Evolutionary conservation across 2,797 vertebrate genomes (phyloP).

Genomic region (Chaetodon trifasciatus): DNA sequence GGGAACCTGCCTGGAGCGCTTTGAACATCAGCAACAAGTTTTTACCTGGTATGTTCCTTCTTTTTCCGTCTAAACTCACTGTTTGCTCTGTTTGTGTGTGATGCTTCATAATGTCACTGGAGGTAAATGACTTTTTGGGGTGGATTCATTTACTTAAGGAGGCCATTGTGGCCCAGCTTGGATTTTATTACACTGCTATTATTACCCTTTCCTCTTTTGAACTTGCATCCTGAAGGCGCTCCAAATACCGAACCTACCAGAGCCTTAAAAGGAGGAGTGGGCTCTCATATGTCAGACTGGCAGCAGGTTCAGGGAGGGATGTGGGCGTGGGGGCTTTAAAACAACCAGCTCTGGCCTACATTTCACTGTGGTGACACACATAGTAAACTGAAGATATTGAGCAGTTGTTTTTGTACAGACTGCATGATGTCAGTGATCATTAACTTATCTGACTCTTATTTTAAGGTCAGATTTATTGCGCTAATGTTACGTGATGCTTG

Average conservation of each 20-base stretch:
- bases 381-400: constrained; percentile 46
- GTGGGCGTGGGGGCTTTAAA: constrained; percentile 44
- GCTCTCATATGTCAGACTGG: constrained; percentile 76
- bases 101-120: constrained; percentile 26
- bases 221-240: constrained; percentile 81
- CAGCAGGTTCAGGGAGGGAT: constrained; percentile 50
- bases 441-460: constrained; percentile 1
- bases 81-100: constrained; percentile 33
- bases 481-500: not conserved
- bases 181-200: constrained; percentile 85
- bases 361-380: constrained; percentile 66
- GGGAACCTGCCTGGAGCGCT: constrained; percentile 77
- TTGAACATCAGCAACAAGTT: constrained; percentile 73
- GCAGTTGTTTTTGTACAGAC: constrained; percentile 39
- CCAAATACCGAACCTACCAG: constrained; percentile 83
- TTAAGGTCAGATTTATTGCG: not conserved
- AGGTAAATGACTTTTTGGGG: constrained; percentile 54
- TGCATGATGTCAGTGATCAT: constrained; percentile 44
- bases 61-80: constrained; percentile 17
- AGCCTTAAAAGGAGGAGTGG: constrained; percentile 86
- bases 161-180: constrained; percentile 69
- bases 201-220: constrained; percentile 89
- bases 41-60: constrained; percentile 80
- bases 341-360: constrained; percentile 68
- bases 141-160: constrained; percentile 62